A percentile compares a stretch with the other conserved stretches of the same genome.
Evolutionary conservation across 2,113 vertebrate genomes (phyloP).

Genomic region (Dicrurus megarhynchus): DNA sequence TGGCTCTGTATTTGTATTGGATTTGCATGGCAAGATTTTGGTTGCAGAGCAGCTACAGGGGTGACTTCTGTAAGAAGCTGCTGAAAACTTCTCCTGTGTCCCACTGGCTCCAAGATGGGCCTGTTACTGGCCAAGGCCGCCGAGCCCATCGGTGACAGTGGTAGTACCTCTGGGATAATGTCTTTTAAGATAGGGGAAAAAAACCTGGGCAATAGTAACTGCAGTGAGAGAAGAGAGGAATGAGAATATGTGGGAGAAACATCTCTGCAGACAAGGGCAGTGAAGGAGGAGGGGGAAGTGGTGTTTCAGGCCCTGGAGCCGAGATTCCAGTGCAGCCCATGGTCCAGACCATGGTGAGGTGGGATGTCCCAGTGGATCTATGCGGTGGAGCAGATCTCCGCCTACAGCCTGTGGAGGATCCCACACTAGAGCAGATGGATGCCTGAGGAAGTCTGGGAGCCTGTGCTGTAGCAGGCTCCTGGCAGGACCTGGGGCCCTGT

Average conservation of each 20-base stretch:
- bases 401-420: not conserved
- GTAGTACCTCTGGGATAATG: not conserved
- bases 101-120: rapidly evolving
- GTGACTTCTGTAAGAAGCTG: not conserved
- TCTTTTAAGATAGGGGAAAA: not conserved
- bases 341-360: not conserved
- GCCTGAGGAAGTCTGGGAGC: not conserved
- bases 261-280: not conserved
- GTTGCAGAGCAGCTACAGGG: not conserved
- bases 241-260: not conserved
- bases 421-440: not conserved
- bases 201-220: not conserved
- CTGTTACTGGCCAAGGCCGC: not conserved
- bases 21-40: not conserved
- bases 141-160: rapidly evolving
- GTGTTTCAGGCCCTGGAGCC: not conserved
- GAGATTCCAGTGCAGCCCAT: not conserved
- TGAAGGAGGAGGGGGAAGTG: not conserved
- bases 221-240: not conserved
- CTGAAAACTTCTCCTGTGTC: not conserved
- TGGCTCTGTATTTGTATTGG: not conserved
- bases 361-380: not conserved
- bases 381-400: not conserved
- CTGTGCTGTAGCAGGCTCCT: not conserved
- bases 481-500: not conserved